A percentile compares a stretch with the other conserved stretches of the same genome.
phyloP scores from a whole-genome alignment of 2,113 vertebrate species.

The Psettodes erumei region DNA sequence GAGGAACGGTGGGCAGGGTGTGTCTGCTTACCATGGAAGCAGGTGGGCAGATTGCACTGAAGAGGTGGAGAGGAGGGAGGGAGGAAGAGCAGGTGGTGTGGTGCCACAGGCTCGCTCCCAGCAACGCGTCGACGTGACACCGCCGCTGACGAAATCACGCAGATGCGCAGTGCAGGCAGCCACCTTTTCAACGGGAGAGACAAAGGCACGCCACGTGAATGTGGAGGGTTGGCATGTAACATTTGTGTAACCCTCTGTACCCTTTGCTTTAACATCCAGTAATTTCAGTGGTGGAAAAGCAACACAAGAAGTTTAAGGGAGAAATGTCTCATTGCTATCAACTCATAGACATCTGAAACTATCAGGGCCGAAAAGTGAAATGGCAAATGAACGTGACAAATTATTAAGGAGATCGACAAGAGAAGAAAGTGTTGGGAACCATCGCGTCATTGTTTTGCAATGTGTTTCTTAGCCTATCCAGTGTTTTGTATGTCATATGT shows the following conservation, averaged over 20 bases:
- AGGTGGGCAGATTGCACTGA: constrained; percentile 64
- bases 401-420: too few relatives aligned
- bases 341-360: neutral
- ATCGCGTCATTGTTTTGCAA: neutral
- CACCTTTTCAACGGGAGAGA: constrained; percentile 41
- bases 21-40: constrained; percentile 65
- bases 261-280: neutral
- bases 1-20: constrained; percentile 65
- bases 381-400: neutral
- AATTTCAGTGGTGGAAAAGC: neutral
- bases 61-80: constrained; percentile 23
- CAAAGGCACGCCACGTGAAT: constrained; percentile 41
- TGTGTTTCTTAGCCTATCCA: neutral
- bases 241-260: neutral
- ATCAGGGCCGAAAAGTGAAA: neutral
- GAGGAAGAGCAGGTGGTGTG: constrained; percentile 55
- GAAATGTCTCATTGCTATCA: neutral
- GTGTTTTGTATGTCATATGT: neutral
- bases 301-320: neutral
- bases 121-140: constrained; percentile 20
- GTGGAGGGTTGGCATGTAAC: constrained; percentile 2
- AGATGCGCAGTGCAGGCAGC: constrained; percentile 24
- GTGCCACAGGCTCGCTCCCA: constrained; percentile 23
- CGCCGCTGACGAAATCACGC: constrained; percentile 32
- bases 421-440: too few relatives aligned